Conservation (phyloP, 1,140 invertebrate genomes). For the Adoxophyes honmai region DNA sequence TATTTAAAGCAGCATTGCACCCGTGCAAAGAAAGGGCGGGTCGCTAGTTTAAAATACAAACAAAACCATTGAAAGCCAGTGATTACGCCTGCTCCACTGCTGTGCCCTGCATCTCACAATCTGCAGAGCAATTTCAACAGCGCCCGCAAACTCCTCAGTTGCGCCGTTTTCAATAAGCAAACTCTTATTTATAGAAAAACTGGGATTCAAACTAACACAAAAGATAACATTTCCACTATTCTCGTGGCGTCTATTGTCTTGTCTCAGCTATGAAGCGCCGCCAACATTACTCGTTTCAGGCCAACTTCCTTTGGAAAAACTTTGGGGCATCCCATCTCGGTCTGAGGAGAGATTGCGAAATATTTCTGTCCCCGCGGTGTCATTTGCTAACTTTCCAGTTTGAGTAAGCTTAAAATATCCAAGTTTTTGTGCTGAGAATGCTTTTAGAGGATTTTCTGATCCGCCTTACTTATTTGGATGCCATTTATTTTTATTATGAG, state of each 20-base stretch:
- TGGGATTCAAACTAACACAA: slow-evolving; percentile 20
- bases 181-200: slow-evolving; percentile 15
- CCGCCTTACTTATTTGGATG: slow-evolving; percentile 30
- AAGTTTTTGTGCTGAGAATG: slow-evolving; percentile 41
- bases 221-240: slow-evolving; percentile 36
- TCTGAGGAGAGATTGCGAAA: slow-evolving; percentile 52
- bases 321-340: slow-evolving; percentile 40
- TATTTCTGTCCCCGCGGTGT: slow-evolving; percentile 57
- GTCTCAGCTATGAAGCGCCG: slow-evolving; percentile 31
- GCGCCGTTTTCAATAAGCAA: slow-evolving; percentile 12
- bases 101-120: not conserved
- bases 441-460: slow-evolving; percentile 30
- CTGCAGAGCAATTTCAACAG: slow-evolving; percentile 1
- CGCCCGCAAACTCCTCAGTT: not conserved
- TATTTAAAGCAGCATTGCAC: too few species aligned
- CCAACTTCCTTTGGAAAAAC: slow-evolving; percentile 44
- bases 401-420: slow-evolving; percentile 52
- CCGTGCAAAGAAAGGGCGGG: too few species aligned
- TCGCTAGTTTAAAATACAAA: too few species aligned
- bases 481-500: slow-evolving; percentile 22
- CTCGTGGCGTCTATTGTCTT: slow-evolving; percentile 33
- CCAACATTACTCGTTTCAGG: slow-evolving; percentile 24
- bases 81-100: too few species aligned
- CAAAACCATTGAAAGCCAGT: too few species aligned
- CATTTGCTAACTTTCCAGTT: slow-evolving; percentile 59